These are phyloP conservation scores for Leucophenga maculata DNA, from an alignment of 2,888 invertebrate genomes.

Conservation along the genomic window DNA sequence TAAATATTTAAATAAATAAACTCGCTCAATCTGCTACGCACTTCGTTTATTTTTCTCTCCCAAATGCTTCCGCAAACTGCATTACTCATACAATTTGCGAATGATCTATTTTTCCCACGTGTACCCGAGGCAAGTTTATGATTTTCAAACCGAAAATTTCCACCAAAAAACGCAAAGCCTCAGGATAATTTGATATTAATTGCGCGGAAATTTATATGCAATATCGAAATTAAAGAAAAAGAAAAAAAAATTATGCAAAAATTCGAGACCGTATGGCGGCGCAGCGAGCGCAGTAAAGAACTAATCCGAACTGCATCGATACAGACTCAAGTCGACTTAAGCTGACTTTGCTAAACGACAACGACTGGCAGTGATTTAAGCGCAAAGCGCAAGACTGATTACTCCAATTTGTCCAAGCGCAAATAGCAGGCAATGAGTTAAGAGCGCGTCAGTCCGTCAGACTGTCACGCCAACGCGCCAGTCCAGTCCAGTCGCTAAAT, in stretches of 20 bases:
- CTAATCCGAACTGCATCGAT: too few relatives aligned
- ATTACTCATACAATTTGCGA: too few relatives aligned
- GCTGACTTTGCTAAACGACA: slow-evolving; percentile 34
- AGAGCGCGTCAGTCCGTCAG: too few relatives aligned
- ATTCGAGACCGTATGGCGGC: slow-evolving; percentile 15
- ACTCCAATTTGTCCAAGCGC: slow-evolving; percentile 64
- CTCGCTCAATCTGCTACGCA: too few relatives aligned
- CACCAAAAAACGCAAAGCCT: slow-evolving; percentile 40
- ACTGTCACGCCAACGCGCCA: too few relatives aligned
- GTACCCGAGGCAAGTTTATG: background rate
- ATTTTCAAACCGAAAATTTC: slow-evolving; percentile 18
- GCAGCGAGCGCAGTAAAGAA: background rate
- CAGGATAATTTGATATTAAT: slow-evolving; percentile 67
- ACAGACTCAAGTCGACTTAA: slow-evolving; percentile 1
- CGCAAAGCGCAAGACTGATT: slow-evolving; percentile 57
- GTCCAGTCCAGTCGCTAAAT: too few relatives aligned
- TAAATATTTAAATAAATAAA: too few relatives aligned
- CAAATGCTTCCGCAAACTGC: too few relatives aligned
- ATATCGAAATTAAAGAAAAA: slow-evolving; percentile 5
- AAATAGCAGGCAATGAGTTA: slow-evolving; percentile 31
- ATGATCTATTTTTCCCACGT: too few relatives aligned
- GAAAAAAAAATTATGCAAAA: slow-evolving; percentile 12
- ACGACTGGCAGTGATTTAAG: slow-evolving; percentile 42
- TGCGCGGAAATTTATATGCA: slow-evolving; percentile 58
- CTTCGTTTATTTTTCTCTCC: too few relatives aligned